phyloP scores from a whole-genome alignment of 2,888 invertebrate genomes.

The Drosophila greeni region DNA sequence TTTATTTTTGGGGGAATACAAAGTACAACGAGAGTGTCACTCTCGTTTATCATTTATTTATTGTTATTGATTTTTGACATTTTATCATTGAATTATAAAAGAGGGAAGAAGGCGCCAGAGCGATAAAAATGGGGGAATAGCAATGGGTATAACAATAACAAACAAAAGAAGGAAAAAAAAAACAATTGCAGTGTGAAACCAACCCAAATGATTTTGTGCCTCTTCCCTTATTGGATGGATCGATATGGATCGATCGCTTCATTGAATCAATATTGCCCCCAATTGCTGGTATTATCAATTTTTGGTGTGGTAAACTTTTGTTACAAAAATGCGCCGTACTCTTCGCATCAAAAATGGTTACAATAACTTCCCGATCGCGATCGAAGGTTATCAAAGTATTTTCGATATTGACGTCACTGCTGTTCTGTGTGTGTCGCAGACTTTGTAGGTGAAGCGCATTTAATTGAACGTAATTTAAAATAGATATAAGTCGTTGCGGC shows the following conservation, averaged over 20 bases:
- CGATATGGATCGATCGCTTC: slow-evolving; percentile 47
- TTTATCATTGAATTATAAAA: slow-evolving; percentile 72
- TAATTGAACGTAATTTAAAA: slow-evolving; percentile 71
- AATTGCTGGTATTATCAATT: slow-evolving; percentile 25
- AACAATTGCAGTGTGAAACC: slow-evolving; percentile 32
- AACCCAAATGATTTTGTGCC: slow-evolving; percentile 11
- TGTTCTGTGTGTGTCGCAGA: slow-evolving; percentile 18
- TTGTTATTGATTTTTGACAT: slow-evolving; percentile 75
- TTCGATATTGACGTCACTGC: slow-evolving; percentile 52
- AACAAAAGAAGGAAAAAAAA: neutral
- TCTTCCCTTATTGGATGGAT: slow-evolving; percentile 22
- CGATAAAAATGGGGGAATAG: slow-evolving; percentile 22
- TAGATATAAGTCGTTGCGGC: slow-evolving; percentile 60
- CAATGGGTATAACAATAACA: slow-evolving; percentile 26
- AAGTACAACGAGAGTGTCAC: slow-evolving; percentile 56
- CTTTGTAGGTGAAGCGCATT: slow-evolving; percentile 60
- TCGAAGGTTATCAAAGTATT: slow-evolving; percentile 53
- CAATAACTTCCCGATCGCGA: slow-evolving; percentile 38
- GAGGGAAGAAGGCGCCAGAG: slow-evolving; percentile 14
- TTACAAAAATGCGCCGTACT: slow-evolving; percentile 38
- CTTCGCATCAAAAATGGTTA: slow-evolving; percentile 46
- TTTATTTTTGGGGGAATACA: slow-evolving; percentile 53
- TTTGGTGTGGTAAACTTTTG: slow-evolving; percentile 32
- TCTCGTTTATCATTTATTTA: slow-evolving; percentile 72
- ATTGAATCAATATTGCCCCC: slow-evolving; percentile 52